These are phyloP conservation scores for Anoura caudifer DNA, from an alignment of 2,113 vertebrate genomes.

Conservation along the genomic window DNA sequence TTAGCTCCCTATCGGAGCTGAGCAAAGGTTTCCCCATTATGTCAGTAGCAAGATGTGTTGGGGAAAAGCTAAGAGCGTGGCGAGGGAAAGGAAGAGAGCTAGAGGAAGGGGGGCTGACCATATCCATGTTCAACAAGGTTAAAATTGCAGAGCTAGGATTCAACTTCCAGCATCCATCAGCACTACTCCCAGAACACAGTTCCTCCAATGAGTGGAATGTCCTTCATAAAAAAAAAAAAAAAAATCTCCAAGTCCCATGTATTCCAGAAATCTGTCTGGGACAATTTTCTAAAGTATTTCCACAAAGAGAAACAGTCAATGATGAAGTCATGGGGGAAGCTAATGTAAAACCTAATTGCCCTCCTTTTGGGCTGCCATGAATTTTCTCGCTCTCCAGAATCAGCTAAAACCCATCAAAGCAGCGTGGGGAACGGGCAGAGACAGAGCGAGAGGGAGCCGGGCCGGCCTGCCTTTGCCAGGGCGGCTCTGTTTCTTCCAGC, in stretches of 20 bases:
- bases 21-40: background rate
- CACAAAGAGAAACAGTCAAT: background rate
- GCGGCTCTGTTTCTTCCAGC: background rate
- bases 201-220: slow-evolving; percentile 36
- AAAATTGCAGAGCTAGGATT: background rate
- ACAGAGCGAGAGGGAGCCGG: background rate
- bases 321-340: background rate
- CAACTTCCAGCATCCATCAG: background rate
- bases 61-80: background rate
- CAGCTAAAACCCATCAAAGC: background rate
- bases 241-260: background rate
- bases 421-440: background rate
- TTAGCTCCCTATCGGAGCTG: no score
- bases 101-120: background rate
- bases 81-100: background rate
- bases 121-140: background rate
- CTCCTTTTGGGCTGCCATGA: background rate
- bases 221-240: slow-evolving; percentile 14
- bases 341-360: background rate
- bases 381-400: background rate
- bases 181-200: background rate
- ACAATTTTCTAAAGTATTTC: slow-evolving; percentile 50
- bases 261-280: slow-evolving; percentile 53
- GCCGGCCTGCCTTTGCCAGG: background rate
- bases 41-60: background rate